These are phyloP conservation scores for Brachionus plicatilis DNA, from an alignment of 1,140 invertebrate species.

Conservation along the genomic window DNA sequence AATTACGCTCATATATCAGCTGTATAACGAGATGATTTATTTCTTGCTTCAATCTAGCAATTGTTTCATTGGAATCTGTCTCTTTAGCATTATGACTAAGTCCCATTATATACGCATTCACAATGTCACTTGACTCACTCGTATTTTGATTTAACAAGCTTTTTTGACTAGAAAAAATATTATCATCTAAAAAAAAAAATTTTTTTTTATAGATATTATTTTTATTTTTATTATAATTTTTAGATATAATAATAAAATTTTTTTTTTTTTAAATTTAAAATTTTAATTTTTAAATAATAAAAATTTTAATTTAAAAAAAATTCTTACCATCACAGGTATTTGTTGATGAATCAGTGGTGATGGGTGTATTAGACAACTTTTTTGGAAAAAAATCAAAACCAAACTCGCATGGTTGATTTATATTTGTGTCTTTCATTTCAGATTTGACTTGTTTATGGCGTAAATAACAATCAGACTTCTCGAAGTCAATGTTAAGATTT, in stretches of 20 bases:
- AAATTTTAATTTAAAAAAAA: background rate
- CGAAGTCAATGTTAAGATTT: background rate
- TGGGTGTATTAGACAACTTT: background rate
- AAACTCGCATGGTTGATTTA: background rate
- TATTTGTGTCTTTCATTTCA: constrained; percentile 28
- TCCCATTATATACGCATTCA: background rate
- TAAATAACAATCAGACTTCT: background rate
- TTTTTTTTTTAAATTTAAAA: too few relatives aligned
- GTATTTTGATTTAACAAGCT: background rate
- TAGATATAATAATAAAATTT: too few relatives aligned
- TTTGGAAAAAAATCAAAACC: background rate
- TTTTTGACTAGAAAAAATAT: background rate
- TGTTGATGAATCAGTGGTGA: background rate
- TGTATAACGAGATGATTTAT: constrained; percentile 26
- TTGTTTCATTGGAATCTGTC: background rate
- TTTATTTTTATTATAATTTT: too few relatives aligned
- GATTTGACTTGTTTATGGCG: constrained; percentile 15
- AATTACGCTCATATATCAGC: constrained; percentile 23
- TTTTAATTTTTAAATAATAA: too few relatives aligned
- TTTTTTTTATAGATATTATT: too few relatives aligned
- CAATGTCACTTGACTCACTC: constrained; percentile 8
- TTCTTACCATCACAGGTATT: background rate
- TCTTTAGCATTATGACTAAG: background rate
- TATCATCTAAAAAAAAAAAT: background rate
- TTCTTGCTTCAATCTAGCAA: constrained; percentile 30